A percentile compares a stretch with the other conserved stretches of the same genome.
Conservation (phyloP, 1,140 invertebrate species). For the Uloborus diversus region DNA sequence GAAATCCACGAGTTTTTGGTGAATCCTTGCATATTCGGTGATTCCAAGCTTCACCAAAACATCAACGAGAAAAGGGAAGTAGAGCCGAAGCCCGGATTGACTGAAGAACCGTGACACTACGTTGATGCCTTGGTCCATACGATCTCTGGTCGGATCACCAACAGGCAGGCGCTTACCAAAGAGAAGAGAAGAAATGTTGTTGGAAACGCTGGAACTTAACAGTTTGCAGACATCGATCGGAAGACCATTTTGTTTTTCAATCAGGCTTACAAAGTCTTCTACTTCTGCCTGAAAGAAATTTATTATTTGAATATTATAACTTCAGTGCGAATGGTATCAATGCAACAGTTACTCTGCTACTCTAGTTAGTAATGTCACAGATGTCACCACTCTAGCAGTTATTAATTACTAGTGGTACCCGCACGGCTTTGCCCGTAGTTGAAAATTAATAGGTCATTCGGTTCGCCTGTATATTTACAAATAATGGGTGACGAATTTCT, state of each 20-base stretch:
- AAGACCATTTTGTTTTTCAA: neutral
- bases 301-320: too few species aligned
- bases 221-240: conserved; percentile 11
- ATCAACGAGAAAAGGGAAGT: conserved; percentile 16
- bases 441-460: too few species aligned
- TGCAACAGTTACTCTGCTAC: too few species aligned
- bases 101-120: neutral
- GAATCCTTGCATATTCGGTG: neutral
- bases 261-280: neutral
- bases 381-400: too few species aligned
- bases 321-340: too few species aligned
- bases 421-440: too few species aligned
- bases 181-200: conserved; percentile 40
- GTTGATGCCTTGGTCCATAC: conserved; percentile 10
- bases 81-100: neutral
- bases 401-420: too few species aligned
- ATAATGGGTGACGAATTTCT: too few species aligned
- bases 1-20: conserved; percentile 9
- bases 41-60: conserved; percentile 4
- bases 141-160: conserved; percentile 3
- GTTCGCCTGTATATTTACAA: too few species aligned
- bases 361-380: too few species aligned
- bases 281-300: conserved; percentile 43
- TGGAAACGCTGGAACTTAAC: conserved; percentile 37
- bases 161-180: conserved; percentile 38